Evolutionary conservation across 1,140 invertebrate genomes (phyloP), one percentile per base, ranked within the genome.

Genomic region (Saccostrea cuccullata): DNA sequence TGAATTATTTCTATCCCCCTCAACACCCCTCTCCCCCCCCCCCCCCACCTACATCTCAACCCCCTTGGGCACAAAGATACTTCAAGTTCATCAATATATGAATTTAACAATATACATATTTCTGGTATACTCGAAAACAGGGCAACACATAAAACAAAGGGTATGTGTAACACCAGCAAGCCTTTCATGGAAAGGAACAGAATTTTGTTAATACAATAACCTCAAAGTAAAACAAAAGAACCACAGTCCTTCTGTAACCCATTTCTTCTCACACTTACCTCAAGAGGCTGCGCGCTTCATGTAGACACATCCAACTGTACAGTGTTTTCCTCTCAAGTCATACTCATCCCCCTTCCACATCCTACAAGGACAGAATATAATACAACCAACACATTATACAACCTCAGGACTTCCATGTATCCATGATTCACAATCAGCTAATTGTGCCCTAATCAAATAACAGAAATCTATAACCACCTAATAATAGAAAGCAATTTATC

Each of bases 391-490:
- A 30, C 70, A 77, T 17, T 77, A 17, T 73, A 73, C 23, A 3
- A 26, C 26, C 8, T 9, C 12, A 73, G 12, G 70, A 30, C 30
- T 36, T 30, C 30, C 26, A 30, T 77, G 30, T 77, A 26, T 12
- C 70, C 70, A 77, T 77, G 70, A 77, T 77, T 77, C 70, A 77
- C 70, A 77, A 77, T 77, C 70, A 77, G 26, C 26, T 77, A 26
- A 77, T 77, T 77, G 70, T 77, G 70, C 70, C 70, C 70, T 77
- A 77, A 77, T 77, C 70, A 77, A 77, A 77, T 77, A 77, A 77
- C 70, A 77, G 30, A 77, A 77, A 77, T 77, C 23, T 77, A 77
- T 77, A 77, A 77, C 23, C 70, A 36, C 26, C 70, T 77, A 77
- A 77, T 77, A 30, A 77, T 36, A 77, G 70, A 77, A 77, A 30